These are phyloP conservation scores for Cydia strobilella DNA, from an alignment of 1,140 invertebrate genomes.

Conservation along the genomic window DNA sequence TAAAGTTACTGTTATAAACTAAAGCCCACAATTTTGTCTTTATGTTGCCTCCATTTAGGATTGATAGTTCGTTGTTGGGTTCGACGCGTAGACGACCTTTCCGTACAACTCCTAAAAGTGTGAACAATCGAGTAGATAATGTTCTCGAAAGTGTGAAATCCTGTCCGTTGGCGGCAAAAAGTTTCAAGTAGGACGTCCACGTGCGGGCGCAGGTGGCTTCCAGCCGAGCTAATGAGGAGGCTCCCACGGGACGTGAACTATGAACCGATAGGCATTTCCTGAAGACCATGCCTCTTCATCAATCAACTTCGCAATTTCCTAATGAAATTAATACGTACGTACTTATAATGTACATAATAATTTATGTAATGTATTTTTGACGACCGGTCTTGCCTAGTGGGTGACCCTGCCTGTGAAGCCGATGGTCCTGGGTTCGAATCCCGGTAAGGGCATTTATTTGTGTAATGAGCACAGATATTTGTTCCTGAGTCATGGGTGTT, in stretches of 20 bases:
- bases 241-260: conserved; percentile 70
- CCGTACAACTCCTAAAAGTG: conserved; percentile 45
- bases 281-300: conserved; percentile 55
- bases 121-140: conserved; percentile 56
- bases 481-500: too few relatives aligned
- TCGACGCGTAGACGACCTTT: not conserved
- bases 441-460: too few relatives aligned
- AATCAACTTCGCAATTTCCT: conserved; percentile 30
- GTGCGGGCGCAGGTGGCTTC: conserved; percentile 60
- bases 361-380: too few relatives aligned
- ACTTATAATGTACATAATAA: conserved; percentile 2
- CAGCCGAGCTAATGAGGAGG: conserved; percentile 50
- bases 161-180: conserved; percentile 56
- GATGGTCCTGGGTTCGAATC: too few relatives aligned
- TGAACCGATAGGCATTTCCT: conserved; percentile 67
- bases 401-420: too few relatives aligned
- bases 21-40: too few relatives aligned
- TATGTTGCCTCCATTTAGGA: not conserved
- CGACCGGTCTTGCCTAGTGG: too few relatives aligned
- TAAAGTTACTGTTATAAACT: too few relatives aligned
- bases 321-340: not conserved
- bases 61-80: not conserved
- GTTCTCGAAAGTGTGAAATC: conserved; percentile 69
- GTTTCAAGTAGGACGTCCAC: conserved; percentile 54
- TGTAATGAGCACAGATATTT: too few relatives aligned